Conservation (phyloP, 1,140 invertebrate species). For the Drosophila eugracilis region DNA sequence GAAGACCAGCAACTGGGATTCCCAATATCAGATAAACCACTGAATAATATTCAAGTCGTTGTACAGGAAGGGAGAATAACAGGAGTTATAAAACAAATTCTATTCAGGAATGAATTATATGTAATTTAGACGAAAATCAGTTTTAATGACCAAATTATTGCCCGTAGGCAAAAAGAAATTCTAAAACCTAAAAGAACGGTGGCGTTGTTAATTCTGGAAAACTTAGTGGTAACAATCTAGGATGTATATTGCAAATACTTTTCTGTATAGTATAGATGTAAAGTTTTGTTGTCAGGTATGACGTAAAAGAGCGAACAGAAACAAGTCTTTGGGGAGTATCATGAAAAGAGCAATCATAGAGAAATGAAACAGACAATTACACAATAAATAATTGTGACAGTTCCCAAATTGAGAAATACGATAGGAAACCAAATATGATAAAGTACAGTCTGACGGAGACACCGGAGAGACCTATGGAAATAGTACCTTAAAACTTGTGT, state of each 20-base stretch:
- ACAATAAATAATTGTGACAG: background rate
- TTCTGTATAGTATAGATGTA: too few relatives aligned
- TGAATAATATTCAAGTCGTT: conserved; percentile 20
- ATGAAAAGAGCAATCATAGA: background rate
- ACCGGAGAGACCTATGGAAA: background rate
- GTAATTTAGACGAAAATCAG: too few relatives aligned
- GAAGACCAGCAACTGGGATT: background rate
- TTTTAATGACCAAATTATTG: background rate
- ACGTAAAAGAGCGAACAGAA: background rate
- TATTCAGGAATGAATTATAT: too few relatives aligned
- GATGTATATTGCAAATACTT: too few relatives aligned
- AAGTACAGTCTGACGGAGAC: background rate
- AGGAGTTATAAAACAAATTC: background rate
- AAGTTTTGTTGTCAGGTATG: background rate
- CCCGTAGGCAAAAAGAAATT: background rate
- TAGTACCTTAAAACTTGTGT: too few relatives aligned
- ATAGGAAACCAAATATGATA: background rate
- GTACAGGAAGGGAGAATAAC: conserved; percentile 1
- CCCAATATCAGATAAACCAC: conserved; percentile 11
- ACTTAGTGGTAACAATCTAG: background rate
- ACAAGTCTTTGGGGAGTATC: background rate
- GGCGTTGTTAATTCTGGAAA: background rate
- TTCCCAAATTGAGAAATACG: background rate
- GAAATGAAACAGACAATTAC: background rate
- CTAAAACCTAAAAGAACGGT: background rate